Conservation (phyloP, 2,113 vertebrate species). For the Ahaetulla prasina region DNA sequence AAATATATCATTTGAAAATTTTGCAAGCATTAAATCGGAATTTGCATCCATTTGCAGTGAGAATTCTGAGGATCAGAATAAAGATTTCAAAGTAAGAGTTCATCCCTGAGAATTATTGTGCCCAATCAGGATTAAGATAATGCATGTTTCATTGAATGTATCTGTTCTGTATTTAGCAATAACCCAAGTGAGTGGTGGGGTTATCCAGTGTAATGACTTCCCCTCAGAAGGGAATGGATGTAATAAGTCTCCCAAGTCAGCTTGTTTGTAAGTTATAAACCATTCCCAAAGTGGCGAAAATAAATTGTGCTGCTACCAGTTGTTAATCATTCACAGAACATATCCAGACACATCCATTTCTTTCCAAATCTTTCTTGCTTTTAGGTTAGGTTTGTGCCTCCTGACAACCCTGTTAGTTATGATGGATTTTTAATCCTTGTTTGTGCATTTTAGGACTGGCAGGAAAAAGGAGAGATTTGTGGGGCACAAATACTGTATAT, state of each 20-base stretch:
- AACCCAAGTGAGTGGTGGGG: background rate
- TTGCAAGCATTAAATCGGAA: background rate
- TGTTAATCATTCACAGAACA: conserved; percentile 39
- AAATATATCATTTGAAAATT: background rate
- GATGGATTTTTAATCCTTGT: background rate
- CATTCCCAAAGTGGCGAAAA: conserved; percentile 30
- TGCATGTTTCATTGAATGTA: background rate
- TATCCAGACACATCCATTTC: conserved; percentile 19
- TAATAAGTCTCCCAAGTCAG: conserved; percentile 27
- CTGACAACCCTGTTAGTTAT: background rate
- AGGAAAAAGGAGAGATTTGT: background rate
- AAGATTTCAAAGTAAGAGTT: background rate
- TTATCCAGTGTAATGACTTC: background rate
- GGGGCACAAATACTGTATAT: background rate
- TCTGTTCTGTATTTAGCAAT: background rate
- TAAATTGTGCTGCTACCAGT: conserved; percentile 20
- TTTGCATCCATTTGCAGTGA: background rate
- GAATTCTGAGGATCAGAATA: background rate
- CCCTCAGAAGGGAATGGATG: background rate
- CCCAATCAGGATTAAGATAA: background rate
- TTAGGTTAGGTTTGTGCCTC: background rate
- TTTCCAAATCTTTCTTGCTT: conserved; percentile 6
- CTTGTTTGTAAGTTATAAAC: conserved; percentile 26
- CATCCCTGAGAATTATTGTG: background rate
- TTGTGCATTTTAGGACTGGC: background rate